Conservation (phyloP, 2,113 vertebrate genomes). For the Spea bombifrons region DNA sequence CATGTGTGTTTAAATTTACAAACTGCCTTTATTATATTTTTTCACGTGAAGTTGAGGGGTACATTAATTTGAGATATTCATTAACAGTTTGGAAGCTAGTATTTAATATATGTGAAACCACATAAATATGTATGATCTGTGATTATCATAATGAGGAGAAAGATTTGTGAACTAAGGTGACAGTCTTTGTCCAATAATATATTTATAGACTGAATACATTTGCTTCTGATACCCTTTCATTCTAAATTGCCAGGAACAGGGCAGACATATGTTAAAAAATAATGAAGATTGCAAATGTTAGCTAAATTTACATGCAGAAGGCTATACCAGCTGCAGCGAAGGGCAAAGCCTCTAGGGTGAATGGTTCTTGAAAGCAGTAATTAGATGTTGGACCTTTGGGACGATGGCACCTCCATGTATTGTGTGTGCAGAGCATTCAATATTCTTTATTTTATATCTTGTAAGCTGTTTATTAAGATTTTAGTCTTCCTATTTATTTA, state of each 20-base stretch:
- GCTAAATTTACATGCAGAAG: conserved; percentile 46
- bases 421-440: conserved; percentile 10
- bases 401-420: conserved; percentile 18
- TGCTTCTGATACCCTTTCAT: conserved; percentile 41
- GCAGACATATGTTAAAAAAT: conserved; percentile 49
- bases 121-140: conserved; percentile 34
- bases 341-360: conserved; percentile 41
- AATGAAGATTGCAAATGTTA: conserved; percentile 44
- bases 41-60: background rate
- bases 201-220: conserved; percentile 47
- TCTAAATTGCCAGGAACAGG: conserved; percentile 39
- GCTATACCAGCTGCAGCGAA: conserved; percentile 34
- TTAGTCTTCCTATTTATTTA: too few species aligned
- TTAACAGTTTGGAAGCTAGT: background rate
- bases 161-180: conserved; percentile 43
- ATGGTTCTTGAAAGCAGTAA: conserved; percentile 41
- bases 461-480: background rate
- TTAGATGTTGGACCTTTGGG: conserved; percentile 33
- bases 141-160: conserved; percentile 41
- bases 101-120: conserved; percentile 8
- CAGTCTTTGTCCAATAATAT: conserved; percentile 47
- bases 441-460: conserved; percentile 17
- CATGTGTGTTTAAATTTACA: background rate
- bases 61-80: background rate
- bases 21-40: background rate